Percentiles rank a stretch among this genome's conserved stretches.
Evolutionary conservation across 2,113 vertebrate species (phyloP).

Genomic region (Mionectes macconnelli): DNA sequence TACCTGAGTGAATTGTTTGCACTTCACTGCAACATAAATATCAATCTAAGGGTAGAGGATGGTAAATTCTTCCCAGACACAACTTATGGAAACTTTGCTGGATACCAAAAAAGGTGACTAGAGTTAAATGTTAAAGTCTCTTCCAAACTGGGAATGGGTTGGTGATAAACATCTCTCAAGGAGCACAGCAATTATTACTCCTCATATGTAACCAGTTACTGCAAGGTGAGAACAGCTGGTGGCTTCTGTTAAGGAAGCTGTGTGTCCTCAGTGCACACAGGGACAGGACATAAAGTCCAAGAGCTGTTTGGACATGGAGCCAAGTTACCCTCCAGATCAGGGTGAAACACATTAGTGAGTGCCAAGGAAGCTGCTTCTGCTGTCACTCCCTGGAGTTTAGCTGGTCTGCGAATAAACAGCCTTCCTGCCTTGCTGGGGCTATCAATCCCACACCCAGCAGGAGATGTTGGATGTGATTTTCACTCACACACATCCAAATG

Average conservation of each 20-base stretch:
- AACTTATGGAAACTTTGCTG: background rate
- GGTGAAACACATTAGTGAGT: background rate
- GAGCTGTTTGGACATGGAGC: background rate
- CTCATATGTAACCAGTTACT: background rate
- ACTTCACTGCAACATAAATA: conserved; percentile 15
- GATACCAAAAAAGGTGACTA: background rate
- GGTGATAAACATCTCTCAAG: fast-evolving
- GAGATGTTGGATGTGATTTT: background rate
- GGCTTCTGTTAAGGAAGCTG: background rate
- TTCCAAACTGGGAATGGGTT: background rate
- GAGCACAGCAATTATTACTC: background rate
- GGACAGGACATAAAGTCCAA: background rate
- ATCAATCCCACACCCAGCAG: background rate
- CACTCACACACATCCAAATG: background rate
- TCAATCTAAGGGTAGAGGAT: background rate
- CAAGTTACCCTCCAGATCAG: background rate
- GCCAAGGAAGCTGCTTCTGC: background rate
- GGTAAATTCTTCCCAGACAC: background rate
- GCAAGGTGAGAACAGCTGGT: background rate
- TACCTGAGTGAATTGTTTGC: background rate
- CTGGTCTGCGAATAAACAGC: background rate
- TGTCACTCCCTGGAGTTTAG: background rate
- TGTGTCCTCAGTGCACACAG: background rate
- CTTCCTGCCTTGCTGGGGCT: background rate
- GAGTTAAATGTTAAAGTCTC: background rate